Percentiles rank a stretch among this genome's conserved stretches.
Evolutionary conservation across 2,113 vertebrate species (phyloP).

Genomic region (Prunella fulvescens): DNA sequence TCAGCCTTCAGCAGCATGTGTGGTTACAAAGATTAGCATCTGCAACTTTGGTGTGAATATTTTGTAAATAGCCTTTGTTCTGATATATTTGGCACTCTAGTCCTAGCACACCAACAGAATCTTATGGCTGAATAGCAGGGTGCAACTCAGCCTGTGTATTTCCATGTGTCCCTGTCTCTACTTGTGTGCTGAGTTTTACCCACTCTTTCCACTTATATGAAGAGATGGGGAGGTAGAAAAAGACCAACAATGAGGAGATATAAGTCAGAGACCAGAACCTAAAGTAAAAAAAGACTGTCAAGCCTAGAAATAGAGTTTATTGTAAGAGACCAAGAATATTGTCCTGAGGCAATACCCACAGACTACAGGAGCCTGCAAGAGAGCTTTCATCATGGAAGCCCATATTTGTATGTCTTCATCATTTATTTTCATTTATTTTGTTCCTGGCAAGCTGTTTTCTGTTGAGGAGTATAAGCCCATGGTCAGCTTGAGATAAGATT

Average conservation of each 20-base stretch:
- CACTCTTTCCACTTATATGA: background rate
- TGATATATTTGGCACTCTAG: background rate
- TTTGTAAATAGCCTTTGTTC: conserved; percentile 1
- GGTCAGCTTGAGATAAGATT: background rate
- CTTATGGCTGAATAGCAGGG: background rate
- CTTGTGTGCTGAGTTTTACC: background rate
- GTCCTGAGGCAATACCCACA: background rate
- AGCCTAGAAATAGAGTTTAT: background rate
- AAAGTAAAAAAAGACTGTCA: background rate
- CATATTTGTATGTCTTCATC: background rate
- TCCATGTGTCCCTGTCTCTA: background rate
- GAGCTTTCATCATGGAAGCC: background rate
- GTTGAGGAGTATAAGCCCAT: background rate
- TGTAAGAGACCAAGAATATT: background rate
- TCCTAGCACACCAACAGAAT: background rate
- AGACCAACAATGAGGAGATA: background rate
- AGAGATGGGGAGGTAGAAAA: background rate
- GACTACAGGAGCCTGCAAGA: background rate
- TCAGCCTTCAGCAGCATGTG: background rate
- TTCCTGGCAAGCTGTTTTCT: background rate
- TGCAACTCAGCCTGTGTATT: background rate
- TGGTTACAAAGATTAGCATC: conserved; percentile 17
- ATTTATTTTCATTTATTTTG: background rate
- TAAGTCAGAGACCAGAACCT: background rate
- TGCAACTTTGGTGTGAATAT: background rate